Evolutionary conservation across 2,797 vertebrate genomes (phyloP).

Genomic region (Clamator glandarius): DNA sequence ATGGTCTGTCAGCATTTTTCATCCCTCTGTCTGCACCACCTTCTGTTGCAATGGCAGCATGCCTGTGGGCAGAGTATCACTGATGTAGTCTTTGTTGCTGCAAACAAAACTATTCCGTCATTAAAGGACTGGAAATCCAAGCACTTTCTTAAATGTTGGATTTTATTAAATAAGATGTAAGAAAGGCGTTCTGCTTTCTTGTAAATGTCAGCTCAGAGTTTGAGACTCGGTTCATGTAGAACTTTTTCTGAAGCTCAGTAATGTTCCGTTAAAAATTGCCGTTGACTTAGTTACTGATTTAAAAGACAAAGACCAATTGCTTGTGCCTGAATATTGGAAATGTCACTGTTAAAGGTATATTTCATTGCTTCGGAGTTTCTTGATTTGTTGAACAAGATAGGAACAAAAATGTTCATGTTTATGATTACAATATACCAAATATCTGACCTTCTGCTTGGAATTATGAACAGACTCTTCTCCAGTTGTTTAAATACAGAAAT

Average conservation of each 20-base stretch:
- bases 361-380: not conserved
- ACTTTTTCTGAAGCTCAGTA: not conserved
- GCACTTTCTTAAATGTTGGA: not conserved
- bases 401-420: not conserved
- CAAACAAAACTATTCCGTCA: not conserved
- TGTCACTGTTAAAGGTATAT: not conserved
- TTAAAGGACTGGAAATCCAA: not conserved
- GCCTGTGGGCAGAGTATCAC: not conserved
- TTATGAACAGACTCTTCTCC: not conserved
- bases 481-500: not conserved
- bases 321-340: not conserved
- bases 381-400: not conserved
- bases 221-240: fast-evolving
- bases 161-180: not conserved
- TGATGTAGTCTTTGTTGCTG: not conserved
- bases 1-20: slow-evolving; percentile 15
- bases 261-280: not conserved
- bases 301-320: not conserved
- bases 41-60: not conserved
- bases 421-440: not conserved
- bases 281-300: not conserved
- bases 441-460: not conserved
- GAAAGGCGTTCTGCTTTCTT: not conserved
- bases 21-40: not conserved
- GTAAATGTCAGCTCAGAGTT: not conserved